Conservation (phyloP, 1,140 invertebrate genomes). For the Lamellibrachia luymesi region DNA sequence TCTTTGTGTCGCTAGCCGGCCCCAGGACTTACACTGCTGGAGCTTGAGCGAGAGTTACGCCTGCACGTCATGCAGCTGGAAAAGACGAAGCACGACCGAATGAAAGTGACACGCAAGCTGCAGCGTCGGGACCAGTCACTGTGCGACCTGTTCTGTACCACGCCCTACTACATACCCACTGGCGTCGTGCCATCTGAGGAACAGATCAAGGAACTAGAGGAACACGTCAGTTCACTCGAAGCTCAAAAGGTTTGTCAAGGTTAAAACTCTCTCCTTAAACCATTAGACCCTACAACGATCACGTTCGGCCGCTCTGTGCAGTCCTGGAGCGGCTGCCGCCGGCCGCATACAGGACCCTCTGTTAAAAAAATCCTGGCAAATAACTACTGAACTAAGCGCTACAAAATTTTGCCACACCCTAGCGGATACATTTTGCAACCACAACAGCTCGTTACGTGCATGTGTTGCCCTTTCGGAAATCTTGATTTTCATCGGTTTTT, state of each 20-base stretch:
- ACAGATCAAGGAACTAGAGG: slow-evolving; percentile 44
- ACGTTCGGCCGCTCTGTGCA: no score
- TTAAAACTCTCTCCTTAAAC: not conserved
- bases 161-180: slow-evolving; percentile 47
- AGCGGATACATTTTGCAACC: not conserved
- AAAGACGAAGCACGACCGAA: slow-evolving; percentile 39
- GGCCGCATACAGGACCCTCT: no score
- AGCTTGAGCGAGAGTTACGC: slow-evolving; percentile 44
- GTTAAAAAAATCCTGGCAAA: no score
- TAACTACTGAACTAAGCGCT: no score
- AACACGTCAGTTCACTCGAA: slow-evolving; percentile 39
- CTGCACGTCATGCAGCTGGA: slow-evolving; percentile 36
- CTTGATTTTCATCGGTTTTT: no score
- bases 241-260: slow-evolving; percentile 39
- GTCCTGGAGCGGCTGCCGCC: no score
- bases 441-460: no score
- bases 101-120: slow-evolving; percentile 36
- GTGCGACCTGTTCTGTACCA: slow-evolving; percentile 43
- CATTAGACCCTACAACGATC: no score
- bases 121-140: slow-evolving; percentile 42
- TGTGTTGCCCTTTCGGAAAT: no score
- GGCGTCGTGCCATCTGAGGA: slow-evolving; percentile 40
- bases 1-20: slow-evolving; percentile 27
- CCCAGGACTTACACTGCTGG: slow-evolving; percentile 38
- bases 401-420: not conserved